Evolutionary conservation across 1,140 invertebrate species (phyloP).

Genomic region (Philaenus spumarius): DNA sequence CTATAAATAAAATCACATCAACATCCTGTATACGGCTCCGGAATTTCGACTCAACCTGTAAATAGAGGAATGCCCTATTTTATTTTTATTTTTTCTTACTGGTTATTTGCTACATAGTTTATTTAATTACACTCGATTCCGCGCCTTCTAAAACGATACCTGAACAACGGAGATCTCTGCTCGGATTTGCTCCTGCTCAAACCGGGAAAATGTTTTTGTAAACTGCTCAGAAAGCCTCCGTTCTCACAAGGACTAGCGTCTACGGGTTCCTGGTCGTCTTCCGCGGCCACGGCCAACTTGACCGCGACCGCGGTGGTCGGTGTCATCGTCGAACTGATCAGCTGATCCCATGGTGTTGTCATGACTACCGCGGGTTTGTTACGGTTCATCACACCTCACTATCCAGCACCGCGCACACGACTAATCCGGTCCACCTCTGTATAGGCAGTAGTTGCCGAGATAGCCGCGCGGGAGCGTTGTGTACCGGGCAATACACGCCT

Average conservation of each 20-base stretch:
- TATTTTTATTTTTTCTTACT: too few relatives aligned
- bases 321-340: constrained; percentile 35
- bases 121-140: too few relatives aligned
- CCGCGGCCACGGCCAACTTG: constrained; percentile 32
- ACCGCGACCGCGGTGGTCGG: constrained; percentile 36
- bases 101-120: too few relatives aligned
- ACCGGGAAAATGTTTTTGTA: constrained; percentile 25
- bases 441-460: too few relatives aligned
- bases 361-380: constrained; percentile 11
- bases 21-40: too few relatives aligned
- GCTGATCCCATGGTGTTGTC: constrained; percentile 34
- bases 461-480: too few relatives aligned
- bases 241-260: constrained; percentile 11
- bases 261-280: constrained; percentile 24
- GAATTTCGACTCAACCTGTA: too few relatives aligned
- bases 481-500: too few relatives aligned
- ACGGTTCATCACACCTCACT: neutral
- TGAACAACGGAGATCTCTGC: constrained; percentile 24
- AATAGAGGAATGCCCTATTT: too few relatives aligned
- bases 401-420: neutral
- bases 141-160: too few relatives aligned
- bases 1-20: too few relatives aligned
- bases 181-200: constrained; percentile 24
- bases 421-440: too few relatives aligned
- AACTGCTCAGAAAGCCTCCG: constrained; percentile 23